Evolutionary conservation across 1,140 invertebrate species (phyloP).

Genomic region (Dermatophagoides farinae): DNA sequence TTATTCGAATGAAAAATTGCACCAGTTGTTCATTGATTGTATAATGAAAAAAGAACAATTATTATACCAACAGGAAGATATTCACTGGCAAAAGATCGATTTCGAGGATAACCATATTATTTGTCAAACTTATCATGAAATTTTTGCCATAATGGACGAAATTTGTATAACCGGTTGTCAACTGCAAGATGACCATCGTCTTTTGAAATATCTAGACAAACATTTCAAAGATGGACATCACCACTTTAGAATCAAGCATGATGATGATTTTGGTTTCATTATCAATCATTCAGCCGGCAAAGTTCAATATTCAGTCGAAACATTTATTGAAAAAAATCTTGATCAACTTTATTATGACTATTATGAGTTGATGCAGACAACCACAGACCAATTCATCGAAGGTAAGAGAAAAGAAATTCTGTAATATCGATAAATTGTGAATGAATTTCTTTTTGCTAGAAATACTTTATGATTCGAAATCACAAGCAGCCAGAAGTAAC

Average conservation of each 20-base stretch:
- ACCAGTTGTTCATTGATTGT: constrained; percentile 44
- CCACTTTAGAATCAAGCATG: constrained; percentile 59
- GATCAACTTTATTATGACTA: constrained; percentile 84
- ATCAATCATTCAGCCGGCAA: constrained; percentile 82
- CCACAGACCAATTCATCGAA: constrained; percentile 62
- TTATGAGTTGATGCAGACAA: constrained; percentile 71
- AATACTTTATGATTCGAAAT: neutral
- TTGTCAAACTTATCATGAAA: constrained; percentile 34
- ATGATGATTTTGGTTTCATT: constrained; percentile 78
- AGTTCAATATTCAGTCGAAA: constrained; percentile 71
- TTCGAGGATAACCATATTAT: constrained; percentile 28
- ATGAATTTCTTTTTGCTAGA: neutral
- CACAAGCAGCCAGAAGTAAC: neutral
- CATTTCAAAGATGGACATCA: constrained; percentile 37
- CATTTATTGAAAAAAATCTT: constrained; percentile 92
- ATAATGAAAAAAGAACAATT: constrained; percentile 59
- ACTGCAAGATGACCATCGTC: constrained; percentile 62
- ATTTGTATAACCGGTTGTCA: constrained; percentile 74
- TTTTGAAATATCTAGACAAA: constrained; percentile 62
- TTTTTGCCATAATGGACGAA: constrained; percentile 65
- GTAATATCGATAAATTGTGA: too few relatives aligned
- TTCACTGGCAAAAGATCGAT: constrained; percentile 43
- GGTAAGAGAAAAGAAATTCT: constrained; percentile 53
- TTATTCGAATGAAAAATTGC: constrained; percentile 72
- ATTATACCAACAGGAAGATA: constrained; percentile 50